Base-by-base conservation (phyloP, 2,113 vertebrate species). In the Grus americana region DNA sequence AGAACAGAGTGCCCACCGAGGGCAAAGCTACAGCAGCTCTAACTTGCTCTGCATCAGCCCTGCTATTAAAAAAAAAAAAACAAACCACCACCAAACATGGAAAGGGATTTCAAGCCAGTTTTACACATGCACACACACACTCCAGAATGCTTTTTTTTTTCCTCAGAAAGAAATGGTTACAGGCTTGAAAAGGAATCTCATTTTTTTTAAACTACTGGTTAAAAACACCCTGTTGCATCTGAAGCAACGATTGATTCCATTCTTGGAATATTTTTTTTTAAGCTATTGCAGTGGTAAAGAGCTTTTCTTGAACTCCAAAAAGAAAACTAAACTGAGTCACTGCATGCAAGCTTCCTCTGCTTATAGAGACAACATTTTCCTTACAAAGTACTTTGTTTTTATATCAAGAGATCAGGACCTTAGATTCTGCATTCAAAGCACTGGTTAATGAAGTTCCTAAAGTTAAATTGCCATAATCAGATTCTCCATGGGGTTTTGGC, bases 401-500 rank as follows among this genome's bases (percentile, higher is more conserved):
- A 9, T 13, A 27, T 54, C 68, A 74, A 42, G 20, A 70, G 54
- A 40, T 89, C 32, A 62, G 49, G 30, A 86, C 68, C 73, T 82
- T 9, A 38, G 11, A 86, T 79, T 46, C 65, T 79, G 38, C 57
- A 63, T 70, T 80, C 52, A 96, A n/a, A 75, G 65, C 82, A 70
- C 40, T 21, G 18, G 52, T 55, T 92, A 94, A 93, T 70, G 65
- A 94, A 92, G 71, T 67, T 74, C 68, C 86, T 83, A 21, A 78
- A 78, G 62, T 75, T 83, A 88, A 88, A 65, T 34, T 95, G 89
- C 88, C 92, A 80, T 72, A 68, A 74, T 50, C 52, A 70, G 79
- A 72, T 58, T 90, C 87, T 76, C 87, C 93, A 66, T 62, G 46
- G 62, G 80, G 40, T n/a, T 96, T 91, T 94, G 87, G 92, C 95